phyloP scores from a whole-genome alignment of 2,888 invertebrate genomes.

The Dryobotodes eremita region DNA sequence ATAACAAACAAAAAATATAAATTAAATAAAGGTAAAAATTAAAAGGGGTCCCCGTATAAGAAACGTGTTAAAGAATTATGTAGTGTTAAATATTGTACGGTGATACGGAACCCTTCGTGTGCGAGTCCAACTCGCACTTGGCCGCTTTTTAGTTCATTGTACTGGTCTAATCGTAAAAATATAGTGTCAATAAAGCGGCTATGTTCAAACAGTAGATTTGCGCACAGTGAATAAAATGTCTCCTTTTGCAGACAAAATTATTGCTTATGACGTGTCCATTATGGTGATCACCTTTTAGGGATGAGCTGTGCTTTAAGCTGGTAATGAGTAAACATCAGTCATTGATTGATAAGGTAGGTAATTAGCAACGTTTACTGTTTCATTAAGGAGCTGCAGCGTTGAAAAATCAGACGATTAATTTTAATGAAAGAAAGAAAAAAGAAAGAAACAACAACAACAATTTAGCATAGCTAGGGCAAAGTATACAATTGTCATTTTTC shows the following conservation, averaged over 20 bases:
- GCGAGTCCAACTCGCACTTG: neutral
- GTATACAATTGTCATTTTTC: neutral
- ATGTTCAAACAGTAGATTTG: constrained; percentile 59
- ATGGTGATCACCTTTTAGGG: constrained; percentile 50
- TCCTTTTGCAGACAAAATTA: constrained; percentile 53
- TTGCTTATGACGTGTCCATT: constrained; percentile 40
- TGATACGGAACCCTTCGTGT: neutral
- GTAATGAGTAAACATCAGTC: constrained; percentile 52
- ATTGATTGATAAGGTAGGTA: constrained; percentile 44
- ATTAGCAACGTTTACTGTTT: constrained; percentile 33
- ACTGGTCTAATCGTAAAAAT: constrained; percentile 60
- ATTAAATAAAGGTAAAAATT: too few relatives aligned
- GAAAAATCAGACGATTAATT: neutral
- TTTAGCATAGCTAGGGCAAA: neutral
- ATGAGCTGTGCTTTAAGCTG: constrained; percentile 33
- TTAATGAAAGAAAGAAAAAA: neutral
- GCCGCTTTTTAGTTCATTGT: constrained; percentile 62
- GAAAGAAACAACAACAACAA: too few relatives aligned
- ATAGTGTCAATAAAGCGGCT: constrained; percentile 56
- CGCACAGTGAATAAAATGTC: constrained; percentile 30
- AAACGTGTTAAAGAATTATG: too few relatives aligned
- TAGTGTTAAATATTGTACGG: neutral
- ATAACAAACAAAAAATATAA: neutral
- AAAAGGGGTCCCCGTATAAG: too few relatives aligned
- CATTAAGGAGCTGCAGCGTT: constrained; percentile 1